Base-by-base conservation (phyloP, 2,888 invertebrate species). In the Torymus texanus region DNA sequence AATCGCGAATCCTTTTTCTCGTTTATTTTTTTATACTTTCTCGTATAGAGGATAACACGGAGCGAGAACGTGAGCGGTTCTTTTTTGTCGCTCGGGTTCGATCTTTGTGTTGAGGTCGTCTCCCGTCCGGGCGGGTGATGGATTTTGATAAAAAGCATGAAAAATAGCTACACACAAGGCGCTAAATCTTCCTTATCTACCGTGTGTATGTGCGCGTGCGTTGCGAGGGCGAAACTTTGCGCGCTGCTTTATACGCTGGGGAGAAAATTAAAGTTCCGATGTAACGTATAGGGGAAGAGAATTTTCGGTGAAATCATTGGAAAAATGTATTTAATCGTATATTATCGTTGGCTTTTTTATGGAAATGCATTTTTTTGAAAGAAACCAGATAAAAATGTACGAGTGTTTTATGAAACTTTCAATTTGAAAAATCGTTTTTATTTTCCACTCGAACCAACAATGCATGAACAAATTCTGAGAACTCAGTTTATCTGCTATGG, bases 131-230 rank as follows among this genome's bases (percentile, higher is more conserved):
- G 77, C 76, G 80, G 77, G 81, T 85, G 85, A 87, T 87, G 84
- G 86, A 85, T 85, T 87, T 84, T 84, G 84, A 86, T 87, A 87
- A 87, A 85, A 85, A 82, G 83, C 84, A 84, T 85, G 85, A 86
- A 85, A 85, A 85, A 86, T 85, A 85, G 83, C 84, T 68, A 55
- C 67, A 61, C 62, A 41, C 24, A 41, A 68, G 56, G 51, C 66
- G 74, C 51, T 66, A 51, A 74, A 66, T 66, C 66, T 75, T 59
- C 59, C 66, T 75, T 75, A 74, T 74, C 56, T 65, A 8, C 41
- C 62, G 16, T 62, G n/a, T 21, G 16, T 62, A 8, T 21, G 41
- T 41, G 41, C 50, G 16, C 63, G 2, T n/a, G 14, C 3, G 62
- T 14, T 62, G 24, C 14, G 8, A 11, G 59, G 18, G 62, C 62